These are phyloP conservation scores for Coregonus suidteri DNA, from an alignment of 2,797 vertebrate genomes.

Conservation along the genomic window DNA sequence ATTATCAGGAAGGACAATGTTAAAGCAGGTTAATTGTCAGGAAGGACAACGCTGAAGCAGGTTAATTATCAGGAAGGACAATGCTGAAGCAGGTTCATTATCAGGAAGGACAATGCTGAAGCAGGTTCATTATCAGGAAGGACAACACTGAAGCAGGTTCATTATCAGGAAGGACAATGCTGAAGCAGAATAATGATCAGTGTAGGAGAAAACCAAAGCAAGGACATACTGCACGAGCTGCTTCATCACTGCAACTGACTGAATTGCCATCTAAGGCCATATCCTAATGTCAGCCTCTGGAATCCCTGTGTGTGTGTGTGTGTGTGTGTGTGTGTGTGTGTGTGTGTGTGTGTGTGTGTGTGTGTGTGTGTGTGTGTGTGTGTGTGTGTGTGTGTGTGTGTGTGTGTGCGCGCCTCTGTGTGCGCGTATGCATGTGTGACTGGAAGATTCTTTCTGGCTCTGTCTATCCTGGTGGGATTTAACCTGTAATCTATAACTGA, in stretches of 20 bases:
- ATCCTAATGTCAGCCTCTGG: constrained; percentile 10
- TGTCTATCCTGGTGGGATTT: constrained; percentile 33
- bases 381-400: too few relatives aligned
- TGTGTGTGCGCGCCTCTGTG: not conserved
- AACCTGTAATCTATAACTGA: constrained; percentile 24
- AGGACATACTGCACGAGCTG: constrained; percentile 34
- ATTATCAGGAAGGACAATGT: not conserved
- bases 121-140: constrained; percentile 1
- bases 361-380: too few relatives aligned
- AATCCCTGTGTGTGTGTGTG: not conserved
- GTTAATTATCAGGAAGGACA: too few relatives aligned
- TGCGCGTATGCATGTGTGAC: not conserved
- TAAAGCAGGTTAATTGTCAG: not conserved
- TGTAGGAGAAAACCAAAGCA: constrained; percentile 34
- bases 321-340: too few relatives aligned
- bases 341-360: too few relatives aligned
- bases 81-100: too few relatives aligned
- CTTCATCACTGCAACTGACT: constrained; percentile 39
- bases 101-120: not conserved
- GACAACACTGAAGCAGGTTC: too few relatives aligned
- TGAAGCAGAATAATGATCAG: constrained; percentile 57
- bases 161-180: not conserved
- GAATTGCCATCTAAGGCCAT: constrained; percentile 32
- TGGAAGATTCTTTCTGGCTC: constrained; percentile 13
- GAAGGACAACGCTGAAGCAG: not conserved